phyloP scores from a whole-genome alignment of 92 coral and sea anemone genomes.

The Paragorgia papillata region DNA sequence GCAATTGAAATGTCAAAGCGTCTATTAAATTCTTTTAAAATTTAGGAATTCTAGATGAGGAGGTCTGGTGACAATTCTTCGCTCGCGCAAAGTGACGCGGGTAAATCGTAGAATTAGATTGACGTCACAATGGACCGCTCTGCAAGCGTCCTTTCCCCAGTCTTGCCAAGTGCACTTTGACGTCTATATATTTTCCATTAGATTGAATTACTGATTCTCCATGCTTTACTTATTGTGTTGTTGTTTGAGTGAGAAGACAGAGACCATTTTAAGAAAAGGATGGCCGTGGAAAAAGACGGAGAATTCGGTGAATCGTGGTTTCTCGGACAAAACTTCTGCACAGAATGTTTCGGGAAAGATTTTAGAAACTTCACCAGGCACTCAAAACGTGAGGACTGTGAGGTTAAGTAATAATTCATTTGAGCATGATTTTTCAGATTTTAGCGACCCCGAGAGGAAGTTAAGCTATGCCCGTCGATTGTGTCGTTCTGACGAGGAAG shows the following conservation, averaged over 20 bases:
- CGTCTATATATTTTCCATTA: too few species aligned
- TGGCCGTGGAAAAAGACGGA: background rate
- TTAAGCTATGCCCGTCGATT: background rate
- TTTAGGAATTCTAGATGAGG: too few species aligned
- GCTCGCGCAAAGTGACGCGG: too few species aligned
- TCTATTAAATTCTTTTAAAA: too few species aligned
- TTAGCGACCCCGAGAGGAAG: conserved; percentile 3
- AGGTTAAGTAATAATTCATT: conserved; percentile 20
- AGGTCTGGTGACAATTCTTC: too few species aligned
- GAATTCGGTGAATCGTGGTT: background rate
- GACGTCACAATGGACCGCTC: too few species aligned
- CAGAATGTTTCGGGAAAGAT: background rate
- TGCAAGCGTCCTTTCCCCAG: too few species aligned
- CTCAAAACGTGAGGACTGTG: conserved; percentile 2
- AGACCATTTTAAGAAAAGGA: background rate
- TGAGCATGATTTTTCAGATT: conserved; percentile 26
- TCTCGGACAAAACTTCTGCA: background rate
- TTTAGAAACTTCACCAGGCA: background rate
- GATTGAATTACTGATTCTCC: too few species aligned
- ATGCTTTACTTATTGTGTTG: background rate
- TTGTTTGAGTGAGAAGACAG: background rate
- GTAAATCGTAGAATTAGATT: too few species aligned
- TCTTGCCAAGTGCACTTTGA: background rate
- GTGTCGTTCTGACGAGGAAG: conserved; percentile 1
- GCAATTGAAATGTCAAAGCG: too few species aligned